phyloP scores from a whole-genome alignment of 2,797 vertebrate species.

The Myotis pilosus region DNA sequence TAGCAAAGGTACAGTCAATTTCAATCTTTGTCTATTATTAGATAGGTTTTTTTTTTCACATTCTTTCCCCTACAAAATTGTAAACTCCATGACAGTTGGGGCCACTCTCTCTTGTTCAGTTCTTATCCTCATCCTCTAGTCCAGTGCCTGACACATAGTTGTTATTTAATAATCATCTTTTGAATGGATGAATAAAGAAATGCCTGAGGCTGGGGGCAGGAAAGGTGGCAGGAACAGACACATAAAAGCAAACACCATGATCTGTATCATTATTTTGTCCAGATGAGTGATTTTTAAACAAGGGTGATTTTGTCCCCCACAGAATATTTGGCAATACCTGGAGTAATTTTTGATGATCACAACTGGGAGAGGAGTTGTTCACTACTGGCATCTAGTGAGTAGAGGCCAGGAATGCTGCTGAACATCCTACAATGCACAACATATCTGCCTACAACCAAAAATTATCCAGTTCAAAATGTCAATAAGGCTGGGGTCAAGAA shows the following conservation, averaged over 20 bases:
- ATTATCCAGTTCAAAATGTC: background rate
- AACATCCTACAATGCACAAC: background rate
- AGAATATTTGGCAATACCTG: background rate
- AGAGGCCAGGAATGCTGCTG: background rate
- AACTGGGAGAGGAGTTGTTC: background rate
- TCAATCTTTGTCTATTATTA: too few relatives aligned
- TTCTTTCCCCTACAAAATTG: background rate
- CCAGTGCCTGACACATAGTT: background rate
- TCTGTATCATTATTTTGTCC: background rate
- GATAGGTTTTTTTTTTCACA: background rate
- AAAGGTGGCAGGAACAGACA: background rate
- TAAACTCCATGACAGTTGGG: background rate
- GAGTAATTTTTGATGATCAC: background rate
- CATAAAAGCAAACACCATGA: background rate
- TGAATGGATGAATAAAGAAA: background rate
- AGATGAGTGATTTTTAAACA: background rate
- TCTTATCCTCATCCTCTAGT: background rate
- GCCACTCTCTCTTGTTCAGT: background rate
- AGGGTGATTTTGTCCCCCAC: background rate
- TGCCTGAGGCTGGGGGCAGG: background rate
- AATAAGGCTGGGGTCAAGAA: background rate
- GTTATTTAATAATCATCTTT: background rate
- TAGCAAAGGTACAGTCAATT: too few relatives aligned
- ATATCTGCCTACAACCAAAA: background rate
- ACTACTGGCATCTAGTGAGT: background rate